Evolutionary conservation across 2,888 invertebrate genomes (phyloP).

Genomic region (Eutolmus rufibarbis): DNA sequence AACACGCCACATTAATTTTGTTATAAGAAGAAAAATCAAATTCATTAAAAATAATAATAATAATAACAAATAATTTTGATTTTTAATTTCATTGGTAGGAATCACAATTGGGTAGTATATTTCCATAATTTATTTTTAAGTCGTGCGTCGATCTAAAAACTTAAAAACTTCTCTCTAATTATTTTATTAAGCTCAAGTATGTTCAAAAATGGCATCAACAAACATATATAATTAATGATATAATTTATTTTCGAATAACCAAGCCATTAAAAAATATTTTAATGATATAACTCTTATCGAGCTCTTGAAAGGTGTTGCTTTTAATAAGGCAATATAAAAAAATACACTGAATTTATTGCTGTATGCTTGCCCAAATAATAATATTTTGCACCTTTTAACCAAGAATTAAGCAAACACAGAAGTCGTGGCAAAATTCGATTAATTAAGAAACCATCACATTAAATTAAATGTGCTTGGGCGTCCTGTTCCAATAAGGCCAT

Average conservation of each 20-base stretch:
- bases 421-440: constrained; percentile 6
- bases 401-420: background rate
- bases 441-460: constrained; percentile 1
- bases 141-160: too few species aligned
- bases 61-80: too few species aligned
- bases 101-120: too few species aligned
- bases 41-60: too few species aligned
- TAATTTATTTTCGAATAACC: background rate
- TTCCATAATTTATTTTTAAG: too few species aligned
- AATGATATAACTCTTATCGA: background rate
- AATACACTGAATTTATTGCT: background rate
- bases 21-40: too few species aligned
- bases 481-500: background rate
- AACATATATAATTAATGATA: background rate
- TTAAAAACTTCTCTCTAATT: too few species aligned
- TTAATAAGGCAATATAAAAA: background rate
- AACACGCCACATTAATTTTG: too few species aligned
- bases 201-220: background rate
- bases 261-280: background rate
- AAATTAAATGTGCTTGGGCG: background rate
- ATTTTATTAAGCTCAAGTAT: too few species aligned
- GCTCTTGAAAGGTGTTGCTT: background rate
- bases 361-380: background rate
- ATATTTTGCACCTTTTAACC: background rate
- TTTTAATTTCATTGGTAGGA: too few species aligned